These are phyloP conservation scores for Cavia aperea DNA, from an alignment of 2,113 vertebrate genomes.

Conservation along the genomic window DNA sequence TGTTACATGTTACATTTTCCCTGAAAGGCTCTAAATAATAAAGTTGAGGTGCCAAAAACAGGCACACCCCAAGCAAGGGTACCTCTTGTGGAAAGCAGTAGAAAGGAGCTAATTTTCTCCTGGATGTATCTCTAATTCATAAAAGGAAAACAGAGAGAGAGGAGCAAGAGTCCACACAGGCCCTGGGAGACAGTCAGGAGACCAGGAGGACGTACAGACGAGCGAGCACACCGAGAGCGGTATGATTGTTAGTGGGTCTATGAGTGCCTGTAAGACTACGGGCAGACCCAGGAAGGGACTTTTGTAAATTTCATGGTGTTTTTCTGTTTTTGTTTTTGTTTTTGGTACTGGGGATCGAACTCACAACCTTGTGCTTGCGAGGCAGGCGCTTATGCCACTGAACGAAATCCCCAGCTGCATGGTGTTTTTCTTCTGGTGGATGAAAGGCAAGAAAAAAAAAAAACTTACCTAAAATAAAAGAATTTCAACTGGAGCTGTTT, in stretches of 20 bases:
- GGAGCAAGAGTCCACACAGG: not conserved
- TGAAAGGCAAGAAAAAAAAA: not conserved
- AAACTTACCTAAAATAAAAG: not conserved
- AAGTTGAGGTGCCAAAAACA: not conserved
- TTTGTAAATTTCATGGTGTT: not conserved
- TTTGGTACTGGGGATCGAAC: too few species aligned
- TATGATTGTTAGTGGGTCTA: fast-evolving
- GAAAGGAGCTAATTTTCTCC: not conserved
- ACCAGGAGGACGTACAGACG: not conserved
- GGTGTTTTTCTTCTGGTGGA: not conserved
- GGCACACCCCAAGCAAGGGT: not conserved
- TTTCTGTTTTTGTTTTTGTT: not conserved
- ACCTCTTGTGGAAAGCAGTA: not conserved
- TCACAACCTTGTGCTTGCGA: too few species aligned
- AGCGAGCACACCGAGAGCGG: not conserved
- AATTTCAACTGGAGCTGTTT: not conserved
- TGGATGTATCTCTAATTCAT: not conserved
- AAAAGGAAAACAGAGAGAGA: not conserved
- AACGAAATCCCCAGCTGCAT: not conserved
- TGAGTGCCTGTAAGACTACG: not conserved
- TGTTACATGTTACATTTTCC: not conserved
- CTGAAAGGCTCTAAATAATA: not conserved
- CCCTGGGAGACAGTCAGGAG: not conserved
- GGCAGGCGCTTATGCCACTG: too few species aligned
- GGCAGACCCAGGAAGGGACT: not conserved